These are phyloP conservation scores for Plutella xylostella DNA, from an alignment of 2,888 invertebrate species.

Conservation along the genomic window DNA sequence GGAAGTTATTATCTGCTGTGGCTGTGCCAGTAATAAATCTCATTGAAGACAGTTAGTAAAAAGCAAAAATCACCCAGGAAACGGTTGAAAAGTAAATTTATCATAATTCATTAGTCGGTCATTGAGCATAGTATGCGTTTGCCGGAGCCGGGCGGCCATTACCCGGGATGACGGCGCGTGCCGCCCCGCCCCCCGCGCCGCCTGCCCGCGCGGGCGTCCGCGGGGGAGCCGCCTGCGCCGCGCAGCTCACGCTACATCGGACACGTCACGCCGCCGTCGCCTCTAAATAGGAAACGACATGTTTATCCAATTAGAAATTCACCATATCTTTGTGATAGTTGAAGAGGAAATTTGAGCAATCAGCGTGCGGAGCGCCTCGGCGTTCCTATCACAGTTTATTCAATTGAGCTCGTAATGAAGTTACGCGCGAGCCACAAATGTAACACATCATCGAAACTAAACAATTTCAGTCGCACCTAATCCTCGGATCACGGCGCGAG, in stretches of 20 bases:
- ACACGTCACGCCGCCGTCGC: conserved; percentile 55
- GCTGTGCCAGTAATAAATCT: no score
- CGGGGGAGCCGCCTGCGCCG: conserved; percentile 27
- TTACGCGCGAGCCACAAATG: conserved; percentile 39
- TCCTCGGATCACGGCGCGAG: background rate
- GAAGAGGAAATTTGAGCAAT: conserved; percentile 70
- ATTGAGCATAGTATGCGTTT: conserved; percentile 40
- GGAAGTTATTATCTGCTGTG: no score
- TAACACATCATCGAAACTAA: background rate
- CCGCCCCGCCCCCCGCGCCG: conserved; percentile 21
- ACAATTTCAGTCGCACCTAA: background rate
- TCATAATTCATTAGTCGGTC: conserved; percentile 38
- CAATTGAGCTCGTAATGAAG: conserved; percentile 68
- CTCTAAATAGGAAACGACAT: conserved; percentile 71
- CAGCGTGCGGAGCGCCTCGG: conserved; percentile 64
- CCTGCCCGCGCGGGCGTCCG: conserved; percentile 15
- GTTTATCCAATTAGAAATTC: conserved; percentile 72
- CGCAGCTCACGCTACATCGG: conserved; percentile 45
- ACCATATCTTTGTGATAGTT: conserved; percentile 71
- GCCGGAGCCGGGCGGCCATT: conserved; percentile 47
- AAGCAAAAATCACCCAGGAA: conserved; percentile 50
- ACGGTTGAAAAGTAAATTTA: conserved; percentile 38
- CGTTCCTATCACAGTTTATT: conserved; percentile 68
- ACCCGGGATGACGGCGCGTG: conserved; percentile 63
- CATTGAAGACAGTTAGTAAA: conserved; percentile 22